phyloP scores from a whole-genome alignment of 1,140 invertebrate species.

The Philaenus spumarius region DNA sequence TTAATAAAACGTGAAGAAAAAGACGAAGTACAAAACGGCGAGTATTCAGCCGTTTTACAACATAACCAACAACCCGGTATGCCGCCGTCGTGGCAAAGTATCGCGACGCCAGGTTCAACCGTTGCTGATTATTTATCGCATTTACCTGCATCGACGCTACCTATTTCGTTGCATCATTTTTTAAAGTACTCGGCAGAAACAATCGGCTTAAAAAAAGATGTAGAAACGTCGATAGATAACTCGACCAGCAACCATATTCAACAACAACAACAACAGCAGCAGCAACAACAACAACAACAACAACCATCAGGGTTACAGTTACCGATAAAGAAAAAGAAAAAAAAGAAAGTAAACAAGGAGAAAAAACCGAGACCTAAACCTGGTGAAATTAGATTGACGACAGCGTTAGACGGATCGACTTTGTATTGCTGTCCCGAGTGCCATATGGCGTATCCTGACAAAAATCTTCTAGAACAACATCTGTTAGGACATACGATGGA shows the following conservation, averaged over 20 bases:
- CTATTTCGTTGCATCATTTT: slow-evolving; percentile 73
- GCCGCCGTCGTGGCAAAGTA: slow-evolving; percentile 59
- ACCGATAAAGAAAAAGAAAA: slow-evolving; percentile 70
- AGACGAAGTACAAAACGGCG: slow-evolving; percentile 11
- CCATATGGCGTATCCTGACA: slow-evolving; percentile 77
- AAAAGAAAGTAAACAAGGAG: slow-evolving; percentile 70
- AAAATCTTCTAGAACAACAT: slow-evolving; percentile 73
- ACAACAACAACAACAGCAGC: slow-evolving; percentile 22
- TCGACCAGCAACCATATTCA: slow-evolving; percentile 24
- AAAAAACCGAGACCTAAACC: slow-evolving; percentile 74
- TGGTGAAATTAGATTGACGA: slow-evolving; percentile 72
- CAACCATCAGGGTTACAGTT: slow-evolving; percentile 30
- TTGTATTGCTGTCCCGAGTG: slow-evolving; percentile 80
- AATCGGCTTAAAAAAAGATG: slow-evolving; percentile 56
- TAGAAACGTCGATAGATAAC: slow-evolving; percentile 24
- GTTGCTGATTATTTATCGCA: slow-evolving; percentile 79
- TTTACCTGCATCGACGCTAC: slow-evolving; percentile 63
- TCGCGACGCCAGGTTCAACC: slow-evolving; percentile 64
- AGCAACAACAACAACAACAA: slow-evolving; percentile 30
- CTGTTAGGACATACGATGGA: slow-evolving; percentile 50
- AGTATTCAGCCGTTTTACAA: slow-evolving; percentile 17
- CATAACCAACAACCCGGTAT: slow-evolving; percentile 22
- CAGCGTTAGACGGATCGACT: slow-evolving; percentile 73
- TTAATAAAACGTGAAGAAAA: slow-evolving; percentile 25
- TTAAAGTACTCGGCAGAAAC: slow-evolving; percentile 74